These are phyloP conservation scores for Endotricha flammealis DNA, from an alignment of 2,888 invertebrate genomes.

Conservation along the genomic window DNA sequence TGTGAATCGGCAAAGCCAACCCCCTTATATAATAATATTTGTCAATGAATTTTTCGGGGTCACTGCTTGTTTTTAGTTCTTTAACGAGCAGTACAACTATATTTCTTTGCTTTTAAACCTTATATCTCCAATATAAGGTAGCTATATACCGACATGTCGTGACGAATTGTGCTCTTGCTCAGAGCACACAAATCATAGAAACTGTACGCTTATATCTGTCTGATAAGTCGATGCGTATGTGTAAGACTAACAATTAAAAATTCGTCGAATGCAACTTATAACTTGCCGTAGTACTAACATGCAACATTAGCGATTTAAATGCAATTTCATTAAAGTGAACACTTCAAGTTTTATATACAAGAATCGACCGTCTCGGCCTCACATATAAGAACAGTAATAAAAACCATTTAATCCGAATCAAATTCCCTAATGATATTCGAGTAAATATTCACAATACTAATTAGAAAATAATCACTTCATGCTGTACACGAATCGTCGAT, in stretches of 20 bases:
- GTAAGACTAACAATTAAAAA: conserved; percentile 26
- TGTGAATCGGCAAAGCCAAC: too few species aligned
- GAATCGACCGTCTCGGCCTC: conserved; percentile 43
- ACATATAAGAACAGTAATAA: conserved; percentile 44
- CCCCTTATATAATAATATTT: too few species aligned
- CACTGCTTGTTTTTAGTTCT: too few species aligned
- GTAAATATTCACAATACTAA: conserved; percentile 70
- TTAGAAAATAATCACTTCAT: conserved; percentile 51
- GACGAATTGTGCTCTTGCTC: not conserved
- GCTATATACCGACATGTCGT: too few species aligned
- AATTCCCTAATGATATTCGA: conserved; percentile 70
- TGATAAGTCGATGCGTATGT: conserved; percentile 7
- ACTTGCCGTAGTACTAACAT: conserved; percentile 50
- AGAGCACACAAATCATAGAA: conserved; percentile 4
- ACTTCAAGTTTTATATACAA: conserved; percentile 69
- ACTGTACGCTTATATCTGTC: conserved; percentile 10
- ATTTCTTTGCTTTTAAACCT: too few species aligned
- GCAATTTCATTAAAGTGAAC: conserved; percentile 72
- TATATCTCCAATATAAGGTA: too few species aligned
- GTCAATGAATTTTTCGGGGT: too few species aligned
- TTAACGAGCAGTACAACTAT: not conserved
- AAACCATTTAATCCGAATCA: conserved; percentile 54
- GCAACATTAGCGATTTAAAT: conserved; percentile 72
- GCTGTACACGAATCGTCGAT: conserved; percentile 53
- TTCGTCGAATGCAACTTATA: conserved; percentile 35